phyloP scores from a whole-genome alignment of 2,797 vertebrate genomes.

The Etheostoma perlongum region DNA sequence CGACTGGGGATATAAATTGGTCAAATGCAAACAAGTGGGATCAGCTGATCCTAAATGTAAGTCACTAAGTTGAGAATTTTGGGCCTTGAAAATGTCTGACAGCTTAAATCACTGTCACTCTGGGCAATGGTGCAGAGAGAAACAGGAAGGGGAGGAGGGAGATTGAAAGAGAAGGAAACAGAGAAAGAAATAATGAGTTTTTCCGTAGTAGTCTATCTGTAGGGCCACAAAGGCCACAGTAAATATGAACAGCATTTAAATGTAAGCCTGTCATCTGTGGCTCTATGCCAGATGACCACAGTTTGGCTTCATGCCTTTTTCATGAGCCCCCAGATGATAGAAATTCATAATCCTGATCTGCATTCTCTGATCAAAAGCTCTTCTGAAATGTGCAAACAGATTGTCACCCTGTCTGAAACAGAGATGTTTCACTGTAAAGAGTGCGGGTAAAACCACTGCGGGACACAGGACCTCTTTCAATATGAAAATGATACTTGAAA shows the following conservation, averaged over 20 bases:
- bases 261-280: constrained; percentile 36
- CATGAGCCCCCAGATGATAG: constrained; percentile 44
- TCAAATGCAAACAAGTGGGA: constrained; percentile 70
- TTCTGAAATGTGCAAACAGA: constrained; percentile 54
- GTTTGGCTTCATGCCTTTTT: constrained; percentile 59
- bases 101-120: constrained; percentile 66
- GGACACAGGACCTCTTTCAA: constrained; percentile 51
- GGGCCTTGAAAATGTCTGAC: constrained; percentile 67
- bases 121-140: constrained; percentile 50
- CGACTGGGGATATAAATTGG: constrained; percentile 56
- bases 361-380: constrained; percentile 58
- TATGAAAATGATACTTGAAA: constrained; percentile 77
- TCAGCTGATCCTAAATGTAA: constrained; percentile 64
- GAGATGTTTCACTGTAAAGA: constrained; percentile 52
- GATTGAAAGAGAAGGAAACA: constrained; percentile 13
- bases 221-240: constrained; percentile 28
- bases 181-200: constrained; percentile 37
- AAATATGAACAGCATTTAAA: constrained; percentile 48
- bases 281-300: constrained; percentile 53
- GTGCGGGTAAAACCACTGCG: constrained; percentile 32
- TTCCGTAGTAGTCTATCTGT: constrained; percentile 18
- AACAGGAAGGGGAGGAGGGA: not conserved
- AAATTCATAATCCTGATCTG: constrained; percentile 55
- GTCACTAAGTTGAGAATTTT: constrained; percentile 62
- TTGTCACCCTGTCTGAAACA: constrained; percentile 54